phyloP scores from a whole-genome alignment of 2,113 vertebrate species.

The Axis porcinus region DNA sequence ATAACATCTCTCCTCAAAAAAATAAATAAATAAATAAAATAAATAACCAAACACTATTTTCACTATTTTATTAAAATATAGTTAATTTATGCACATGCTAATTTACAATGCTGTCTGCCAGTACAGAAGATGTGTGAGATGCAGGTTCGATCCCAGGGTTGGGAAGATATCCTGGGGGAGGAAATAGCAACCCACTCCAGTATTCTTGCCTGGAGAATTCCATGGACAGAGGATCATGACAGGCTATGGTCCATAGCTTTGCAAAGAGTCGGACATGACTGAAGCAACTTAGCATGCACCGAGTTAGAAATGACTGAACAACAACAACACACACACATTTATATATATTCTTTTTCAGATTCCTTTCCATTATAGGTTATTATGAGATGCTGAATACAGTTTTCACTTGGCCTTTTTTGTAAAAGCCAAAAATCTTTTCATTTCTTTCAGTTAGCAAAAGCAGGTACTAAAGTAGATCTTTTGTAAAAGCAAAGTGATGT shows the following conservation, averaged over 20 bases:
- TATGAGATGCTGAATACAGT: not conserved
- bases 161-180: not conserved
- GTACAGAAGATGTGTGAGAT: not conserved
- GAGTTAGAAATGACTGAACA: not conserved
- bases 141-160: rapidly evolving
- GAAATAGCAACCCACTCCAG: not conserved
- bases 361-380: not conserved
- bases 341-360: not conserved
- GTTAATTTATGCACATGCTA: not conserved
- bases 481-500: not conserved
- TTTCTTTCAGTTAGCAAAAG: not conserved
- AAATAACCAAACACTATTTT: not conserved
- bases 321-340: not conserved
- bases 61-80: not conserved
- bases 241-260: not conserved
- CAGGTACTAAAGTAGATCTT: not conserved
- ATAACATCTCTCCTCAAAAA: not conserved
- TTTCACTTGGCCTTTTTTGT: not conserved
- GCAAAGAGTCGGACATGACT: not conserved
- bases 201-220: not conserved
- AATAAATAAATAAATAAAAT: not conserved
- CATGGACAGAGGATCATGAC: not conserved
- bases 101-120: not conserved
- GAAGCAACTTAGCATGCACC: not conserved
- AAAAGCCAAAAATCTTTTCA: not conserved